phyloP scores from a whole-genome alignment of 2,113 vertebrate species.

The Erythrolamprus reginae region DNA sequence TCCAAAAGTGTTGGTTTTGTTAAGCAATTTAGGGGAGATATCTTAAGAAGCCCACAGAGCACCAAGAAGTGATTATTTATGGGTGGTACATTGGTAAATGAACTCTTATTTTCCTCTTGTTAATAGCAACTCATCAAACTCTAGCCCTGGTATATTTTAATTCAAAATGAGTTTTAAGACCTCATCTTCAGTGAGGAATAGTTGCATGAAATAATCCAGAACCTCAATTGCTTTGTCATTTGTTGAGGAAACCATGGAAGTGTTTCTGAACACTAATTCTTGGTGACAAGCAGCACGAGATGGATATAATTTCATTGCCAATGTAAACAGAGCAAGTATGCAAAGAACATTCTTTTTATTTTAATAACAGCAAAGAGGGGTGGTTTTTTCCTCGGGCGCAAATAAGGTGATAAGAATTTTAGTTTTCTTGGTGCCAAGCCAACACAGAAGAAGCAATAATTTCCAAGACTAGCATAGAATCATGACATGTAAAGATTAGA shows the following conservation, averaged over 20 bases:
- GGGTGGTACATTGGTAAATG: neutral
- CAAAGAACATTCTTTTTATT: neutral
- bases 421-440: neutral
- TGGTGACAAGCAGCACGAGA: neutral
- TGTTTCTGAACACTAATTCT: neutral
- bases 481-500: neutral
- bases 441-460: neutral
- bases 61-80: neutral
- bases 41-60: neutral
- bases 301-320: neutral
- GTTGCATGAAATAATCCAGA: neutral
- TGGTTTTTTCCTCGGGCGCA: neutral
- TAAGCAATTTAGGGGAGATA: neutral
- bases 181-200: neutral
- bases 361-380: neutral
- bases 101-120: neutral
- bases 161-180: neutral
- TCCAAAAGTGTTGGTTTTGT: slow-evolving; percentile 4
- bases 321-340: neutral
- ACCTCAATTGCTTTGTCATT: neutral
- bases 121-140: neutral
- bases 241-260: neutral
- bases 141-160: neutral
- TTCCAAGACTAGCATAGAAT: neutral
- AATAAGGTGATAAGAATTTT: neutral